These are phyloP conservation scores for Lanius ludovicianus DNA, from an alignment of 2,113 vertebrate species.

Conservation along the genomic window DNA sequence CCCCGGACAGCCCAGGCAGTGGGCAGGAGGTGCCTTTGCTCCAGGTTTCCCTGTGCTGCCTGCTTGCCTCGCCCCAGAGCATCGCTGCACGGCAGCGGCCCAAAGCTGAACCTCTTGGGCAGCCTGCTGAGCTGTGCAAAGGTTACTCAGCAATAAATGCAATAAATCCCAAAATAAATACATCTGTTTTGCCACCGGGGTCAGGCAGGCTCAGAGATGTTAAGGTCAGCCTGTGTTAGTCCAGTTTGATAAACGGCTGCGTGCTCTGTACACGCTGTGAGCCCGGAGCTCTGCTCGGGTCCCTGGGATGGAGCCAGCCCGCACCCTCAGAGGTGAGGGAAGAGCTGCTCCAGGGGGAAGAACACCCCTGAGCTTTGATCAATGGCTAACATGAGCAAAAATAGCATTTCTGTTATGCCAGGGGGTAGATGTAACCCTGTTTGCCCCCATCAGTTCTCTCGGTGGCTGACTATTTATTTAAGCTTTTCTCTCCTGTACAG, in stretches of 20 bases:
- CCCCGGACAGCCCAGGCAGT: background rate
- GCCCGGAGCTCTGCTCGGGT: background rate
- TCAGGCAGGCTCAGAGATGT: background rate
- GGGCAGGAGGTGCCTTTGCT: background rate
- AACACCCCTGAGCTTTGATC: background rate
- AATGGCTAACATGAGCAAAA: background rate
- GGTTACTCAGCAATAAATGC: constrained; percentile 1
- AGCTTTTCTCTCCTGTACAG: background rate
- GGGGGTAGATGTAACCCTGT: background rate
- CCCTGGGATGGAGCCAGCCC: background rate
- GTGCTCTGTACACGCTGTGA: accelerated
- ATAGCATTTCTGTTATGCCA: background rate
- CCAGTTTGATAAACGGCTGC: background rate
- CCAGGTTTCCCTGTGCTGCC: background rate
- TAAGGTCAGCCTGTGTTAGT: constrained; percentile 27
- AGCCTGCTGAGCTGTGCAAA: background rate
- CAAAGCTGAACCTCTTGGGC: accelerated
- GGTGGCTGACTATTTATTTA: background rate
- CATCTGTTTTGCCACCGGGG: background rate
- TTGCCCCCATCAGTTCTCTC: background rate
- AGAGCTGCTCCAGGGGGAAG: background rate
- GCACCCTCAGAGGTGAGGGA: accelerated
- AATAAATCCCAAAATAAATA: background rate
- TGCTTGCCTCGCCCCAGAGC: background rate
- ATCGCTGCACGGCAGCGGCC: accelerated